Conservation (phyloP, 2,888 invertebrate species). For the Taphrorychus bicolor region DNA sequence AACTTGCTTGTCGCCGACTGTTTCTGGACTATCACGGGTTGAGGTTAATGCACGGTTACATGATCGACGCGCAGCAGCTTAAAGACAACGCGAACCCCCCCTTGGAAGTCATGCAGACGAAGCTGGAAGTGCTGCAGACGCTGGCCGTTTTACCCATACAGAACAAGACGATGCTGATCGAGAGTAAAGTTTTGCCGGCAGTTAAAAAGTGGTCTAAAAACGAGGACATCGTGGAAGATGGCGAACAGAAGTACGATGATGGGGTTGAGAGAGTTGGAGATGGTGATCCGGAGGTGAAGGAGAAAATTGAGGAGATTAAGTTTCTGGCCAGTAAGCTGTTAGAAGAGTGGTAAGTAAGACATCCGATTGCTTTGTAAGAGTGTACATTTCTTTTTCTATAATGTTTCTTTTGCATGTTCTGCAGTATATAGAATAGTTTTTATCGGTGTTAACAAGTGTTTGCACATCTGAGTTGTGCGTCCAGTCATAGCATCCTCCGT, state of each 20-base stretch:
- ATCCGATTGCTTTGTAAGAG: background rate
- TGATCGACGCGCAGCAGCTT: slow-evolving; percentile 72
- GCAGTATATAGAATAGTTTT: background rate
- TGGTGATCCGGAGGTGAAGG: slow-evolving; percentile 38
- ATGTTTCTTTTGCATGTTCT: background rate
- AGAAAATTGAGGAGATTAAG: slow-evolving; percentile 62
- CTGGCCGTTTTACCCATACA: slow-evolving; percentile 88
- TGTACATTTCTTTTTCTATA: no score
- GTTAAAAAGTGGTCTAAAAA: slow-evolving; percentile 82
- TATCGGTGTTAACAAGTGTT: background rate
- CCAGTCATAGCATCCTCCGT: no score
- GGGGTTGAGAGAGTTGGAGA: slow-evolving; percentile 23
- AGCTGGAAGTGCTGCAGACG: slow-evolving; percentile 78
- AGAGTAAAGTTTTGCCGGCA: slow-evolving; percentile 86
- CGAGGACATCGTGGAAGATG: slow-evolving; percentile 29
- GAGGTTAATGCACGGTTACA: slow-evolving; percentile 90
- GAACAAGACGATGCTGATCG: slow-evolving; percentile 91
- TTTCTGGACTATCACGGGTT: slow-evolving; percentile 95
- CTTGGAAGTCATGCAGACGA: slow-evolving; percentile 53
- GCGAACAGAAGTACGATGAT: slow-evolving; percentile 9
- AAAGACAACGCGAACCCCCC: slow-evolving; percentile 45
- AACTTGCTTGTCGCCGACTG: slow-evolving; percentile 81
- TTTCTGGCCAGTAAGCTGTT: slow-evolving; percentile 70
- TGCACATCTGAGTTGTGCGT: no score
- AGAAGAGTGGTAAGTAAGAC: slow-evolving; percentile 67